Evolutionary conservation across 2,888 invertebrate species (phyloP).

Genomic region (Orchesella flavescens): DNA sequence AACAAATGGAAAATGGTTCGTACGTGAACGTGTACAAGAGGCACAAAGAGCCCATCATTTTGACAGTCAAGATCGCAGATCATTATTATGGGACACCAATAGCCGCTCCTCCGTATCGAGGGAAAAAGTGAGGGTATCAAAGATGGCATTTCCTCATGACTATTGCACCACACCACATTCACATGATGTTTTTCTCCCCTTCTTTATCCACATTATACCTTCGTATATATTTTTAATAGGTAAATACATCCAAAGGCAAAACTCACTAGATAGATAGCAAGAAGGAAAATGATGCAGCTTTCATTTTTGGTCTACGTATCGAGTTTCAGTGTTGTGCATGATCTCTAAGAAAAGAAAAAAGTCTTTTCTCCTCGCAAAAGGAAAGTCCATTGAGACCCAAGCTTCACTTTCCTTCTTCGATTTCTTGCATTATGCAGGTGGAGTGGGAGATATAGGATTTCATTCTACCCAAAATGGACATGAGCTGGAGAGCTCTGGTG

Average conservation of each 20-base stretch:
- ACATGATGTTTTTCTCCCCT: not conserved
- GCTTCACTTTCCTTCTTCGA: no score
- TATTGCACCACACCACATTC: not conserved
- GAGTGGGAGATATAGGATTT: no score
- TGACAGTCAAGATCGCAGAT: conserved; percentile 54
- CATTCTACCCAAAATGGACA: no score
- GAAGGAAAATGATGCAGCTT: no score
- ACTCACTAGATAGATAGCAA: no score
- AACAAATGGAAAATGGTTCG: not conserved
- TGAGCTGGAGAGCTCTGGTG: conserved; percentile 1
- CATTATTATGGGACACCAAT: conserved; percentile 59
- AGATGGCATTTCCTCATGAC: not conserved
- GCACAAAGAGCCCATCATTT: conserved; percentile 36
- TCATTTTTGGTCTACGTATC: no score
- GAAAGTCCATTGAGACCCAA: no score
- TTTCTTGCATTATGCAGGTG: no score
- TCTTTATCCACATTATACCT: not conserved
- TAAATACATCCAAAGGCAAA: no score
- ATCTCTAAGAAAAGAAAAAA: not conserved
- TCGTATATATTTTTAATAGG: not conserved
- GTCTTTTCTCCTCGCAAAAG: not conserved
- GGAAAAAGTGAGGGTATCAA: not conserved
- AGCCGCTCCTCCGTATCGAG: not conserved
- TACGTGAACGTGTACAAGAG: not conserved
- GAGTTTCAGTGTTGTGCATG: not conserved